Percentiles rank a stretch among this genome's conserved stretches.
Conservation (phyloP, 2,797 vertebrate species). For the Furcifer pardalis region DNA sequence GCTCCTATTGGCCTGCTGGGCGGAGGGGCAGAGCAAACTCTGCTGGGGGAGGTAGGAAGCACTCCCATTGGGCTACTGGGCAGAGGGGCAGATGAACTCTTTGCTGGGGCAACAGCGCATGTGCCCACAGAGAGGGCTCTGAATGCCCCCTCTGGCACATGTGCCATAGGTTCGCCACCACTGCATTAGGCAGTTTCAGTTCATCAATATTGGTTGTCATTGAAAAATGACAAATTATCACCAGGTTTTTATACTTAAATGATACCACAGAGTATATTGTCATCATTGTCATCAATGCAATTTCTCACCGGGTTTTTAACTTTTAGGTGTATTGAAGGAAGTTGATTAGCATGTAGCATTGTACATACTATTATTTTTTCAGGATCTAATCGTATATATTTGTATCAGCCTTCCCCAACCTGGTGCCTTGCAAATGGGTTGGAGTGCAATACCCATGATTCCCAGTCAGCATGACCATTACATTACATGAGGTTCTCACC, state of each 20-base stretch:
- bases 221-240: neutral
- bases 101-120: no score
- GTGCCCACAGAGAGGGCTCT: no score
- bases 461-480: neutral
- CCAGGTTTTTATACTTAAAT: neutral
- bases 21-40: no score
- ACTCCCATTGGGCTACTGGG: no score
- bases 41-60: no score
- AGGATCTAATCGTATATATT: neutral
- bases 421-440: neutral
- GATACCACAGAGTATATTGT: neutral
- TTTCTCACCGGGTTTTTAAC: neutral
- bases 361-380: neutral
- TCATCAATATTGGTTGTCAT: neutral
- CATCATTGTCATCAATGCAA: neutral
- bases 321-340: neutral
- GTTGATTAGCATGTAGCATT: neutral
- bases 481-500: neutral
- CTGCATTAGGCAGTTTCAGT: neutral
- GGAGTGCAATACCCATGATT: neutral
- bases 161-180: no score
- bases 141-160: no score
- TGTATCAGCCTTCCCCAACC: neutral
- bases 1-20: no score
- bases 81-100: no score